Base-by-base conservation (phyloP, 2,113 vertebrate genomes). In the Sitta europaea region DNA sequence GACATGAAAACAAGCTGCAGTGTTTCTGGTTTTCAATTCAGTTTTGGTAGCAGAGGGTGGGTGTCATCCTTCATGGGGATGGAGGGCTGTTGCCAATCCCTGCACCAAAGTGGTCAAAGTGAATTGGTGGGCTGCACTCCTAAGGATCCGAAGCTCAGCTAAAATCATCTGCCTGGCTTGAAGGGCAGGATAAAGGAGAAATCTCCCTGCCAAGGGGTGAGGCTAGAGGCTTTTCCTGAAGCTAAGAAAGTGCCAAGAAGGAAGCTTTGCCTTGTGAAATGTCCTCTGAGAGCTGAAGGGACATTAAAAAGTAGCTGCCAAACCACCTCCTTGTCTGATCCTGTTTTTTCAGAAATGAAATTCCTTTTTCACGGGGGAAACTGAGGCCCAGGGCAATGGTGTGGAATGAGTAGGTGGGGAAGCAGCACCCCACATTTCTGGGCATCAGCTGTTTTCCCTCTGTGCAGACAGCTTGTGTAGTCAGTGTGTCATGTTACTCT, bases 181-280 rank as follows among this genome's bases (percentile, higher is more conserved):
- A 89, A 92, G 85, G 81, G 67, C 70, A 91, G 81, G 58, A 82
- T 85, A 82, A 96, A 51, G 29, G 47, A 90, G 68, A 88, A 94
- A 66, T 73, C 19, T 88, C 13, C 11, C 50, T 91, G 90, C 92
- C 94, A 91, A 88, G 38, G 82, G 67, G 67, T 63, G 91, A 93
- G 92, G 86, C 82, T 3, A 10, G 75, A 92, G 63, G 21, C 45
- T 90, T 93, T 92, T 96, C 35, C 74, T 94, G 82, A n/a, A 70
- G 58, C 83, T 76, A 53, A 65, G 45, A 28, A 83, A 80, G 42
- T 63, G 79, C 82, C 79, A 93, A 63, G 82, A 83, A 88, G 59
- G 88, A 93, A 94, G 82, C n/a, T 40, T 85, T 90, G 92, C 75
- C 63, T 90, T 65, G 36, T 90, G 51, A 86, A 94, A 92, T 79